These are phyloP conservation scores for Paraescarpia echinospica DNA, from an alignment of 1,140 invertebrate genomes.

Conservation along the genomic window DNA sequence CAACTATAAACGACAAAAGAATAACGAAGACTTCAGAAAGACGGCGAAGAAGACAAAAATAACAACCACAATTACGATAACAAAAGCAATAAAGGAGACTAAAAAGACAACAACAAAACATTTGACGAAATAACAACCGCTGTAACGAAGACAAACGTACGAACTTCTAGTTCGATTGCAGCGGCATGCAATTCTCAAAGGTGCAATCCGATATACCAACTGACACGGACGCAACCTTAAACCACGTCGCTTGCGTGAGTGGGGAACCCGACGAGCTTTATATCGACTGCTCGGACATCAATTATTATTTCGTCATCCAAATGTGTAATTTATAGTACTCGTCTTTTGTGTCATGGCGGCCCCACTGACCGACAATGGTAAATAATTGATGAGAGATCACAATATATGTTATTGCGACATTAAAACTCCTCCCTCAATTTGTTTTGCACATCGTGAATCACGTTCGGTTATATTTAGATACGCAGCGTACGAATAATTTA, in stretches of 20 bases:
- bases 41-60: neutral
- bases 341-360: neutral
- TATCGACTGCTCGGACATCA: neutral
- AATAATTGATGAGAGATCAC: neutral
- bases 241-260: neutral
- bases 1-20: neutral
- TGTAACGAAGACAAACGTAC: neutral
- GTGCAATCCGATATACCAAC: neutral
- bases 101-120: neutral
- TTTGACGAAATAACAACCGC: neutral
- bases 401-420: neutral
- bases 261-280: neutral
- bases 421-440: neutral
- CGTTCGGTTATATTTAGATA: no score
- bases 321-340: neutral
- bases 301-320: neutral
- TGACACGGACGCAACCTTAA: neutral
- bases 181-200: no score
- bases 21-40: neutral
- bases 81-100: neutral
- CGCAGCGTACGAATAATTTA: no score
- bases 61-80: neutral
- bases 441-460: no score
- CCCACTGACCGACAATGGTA: neutral
- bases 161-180: no score